Evolutionary conservation across 2,888 invertebrate species (phyloP).

Genomic region (Leptogaster cylindrica): DNA sequence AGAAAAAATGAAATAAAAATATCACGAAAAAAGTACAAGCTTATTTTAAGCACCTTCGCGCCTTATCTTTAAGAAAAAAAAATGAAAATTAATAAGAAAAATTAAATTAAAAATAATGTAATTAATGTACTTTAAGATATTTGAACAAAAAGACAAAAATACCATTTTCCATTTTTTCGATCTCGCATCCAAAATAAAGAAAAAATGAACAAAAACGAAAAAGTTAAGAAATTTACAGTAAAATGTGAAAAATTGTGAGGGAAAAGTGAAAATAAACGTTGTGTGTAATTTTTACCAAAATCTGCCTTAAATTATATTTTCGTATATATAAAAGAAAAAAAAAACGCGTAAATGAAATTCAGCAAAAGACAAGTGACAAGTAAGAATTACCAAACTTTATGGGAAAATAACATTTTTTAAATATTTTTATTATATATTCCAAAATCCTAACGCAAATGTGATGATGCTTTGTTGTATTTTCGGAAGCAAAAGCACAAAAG

Average conservation of each 20-base stretch:
- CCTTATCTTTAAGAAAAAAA: slow-evolving; percentile 70
- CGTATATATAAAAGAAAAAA: slow-evolving; percentile 60
- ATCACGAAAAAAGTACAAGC: slow-evolving; percentile 72
- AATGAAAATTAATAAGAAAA: slow-evolving; percentile 59
- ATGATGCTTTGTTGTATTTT: slow-evolving; percentile 45
- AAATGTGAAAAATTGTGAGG: too few species aligned
- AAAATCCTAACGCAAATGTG: slow-evolving; percentile 48
- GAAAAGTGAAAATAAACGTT: slow-evolving; percentile 57
- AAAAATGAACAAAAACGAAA: slow-evolving; percentile 50
- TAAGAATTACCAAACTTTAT: slow-evolving; percentile 21
- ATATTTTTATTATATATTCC: slow-evolving; percentile 23
- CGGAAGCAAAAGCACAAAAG: slow-evolving; percentile 23
- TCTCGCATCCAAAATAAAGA: slow-evolving; percentile 44
- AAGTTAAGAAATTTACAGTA: slow-evolving; percentile 51
- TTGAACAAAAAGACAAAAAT: slow-evolving; percentile 53
- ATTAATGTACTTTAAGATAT: slow-evolving; percentile 60
- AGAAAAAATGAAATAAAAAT: slow-evolving; percentile 56
- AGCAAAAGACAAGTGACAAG: slow-evolving; percentile 10
- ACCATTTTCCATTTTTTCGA: slow-evolving; percentile 54
- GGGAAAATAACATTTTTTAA: slow-evolving; percentile 14
- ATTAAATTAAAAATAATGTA: slow-evolving; percentile 47
- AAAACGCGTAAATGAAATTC: slow-evolving; percentile 41
- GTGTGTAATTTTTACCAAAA: slow-evolving; percentile 69
- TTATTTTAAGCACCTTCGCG: slow-evolving; percentile 76
- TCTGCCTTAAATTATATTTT: slow-evolving; percentile 74